phyloP scores from a whole-genome alignment of 1,140 invertebrate species.

The Bemisia tabaci region DNA sequence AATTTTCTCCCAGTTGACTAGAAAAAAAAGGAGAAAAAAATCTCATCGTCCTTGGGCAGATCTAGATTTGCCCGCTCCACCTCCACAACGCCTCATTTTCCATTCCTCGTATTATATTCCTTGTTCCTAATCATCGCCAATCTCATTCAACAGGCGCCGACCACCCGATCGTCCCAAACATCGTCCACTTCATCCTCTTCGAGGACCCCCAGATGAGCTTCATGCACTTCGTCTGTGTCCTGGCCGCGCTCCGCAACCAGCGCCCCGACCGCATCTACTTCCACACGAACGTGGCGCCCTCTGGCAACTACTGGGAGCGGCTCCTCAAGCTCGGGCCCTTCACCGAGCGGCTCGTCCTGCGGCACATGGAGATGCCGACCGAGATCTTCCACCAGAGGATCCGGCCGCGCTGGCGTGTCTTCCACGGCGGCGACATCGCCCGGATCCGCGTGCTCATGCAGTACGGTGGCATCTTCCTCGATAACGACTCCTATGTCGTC shows the following conservation, averaged over 20 bases:
- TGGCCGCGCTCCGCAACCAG: constrained; percentile 22
- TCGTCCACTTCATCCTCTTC: constrained; percentile 20
- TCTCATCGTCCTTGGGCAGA: too few species aligned
- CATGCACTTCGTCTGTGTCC: constrained; percentile 18
- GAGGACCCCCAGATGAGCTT: constrained; percentile 11
- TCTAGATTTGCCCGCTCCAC: too few species aligned
- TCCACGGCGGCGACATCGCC: constrained; percentile 20
- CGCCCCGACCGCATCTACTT: constrained; percentile 21
- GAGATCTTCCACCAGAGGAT: constrained; percentile 24
- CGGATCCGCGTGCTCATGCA: constrained; percentile 19
- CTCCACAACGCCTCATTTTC: too few species aligned
- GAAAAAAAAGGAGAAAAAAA: too few species aligned
- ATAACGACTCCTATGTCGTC: constrained; percentile 21
- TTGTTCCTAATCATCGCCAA: too few species aligned
- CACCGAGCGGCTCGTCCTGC: constrained; percentile 14
- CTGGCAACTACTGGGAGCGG: constrained; percentile 21
- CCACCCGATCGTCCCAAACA: constrained; percentile 23
- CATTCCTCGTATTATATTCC: too few species aligned
- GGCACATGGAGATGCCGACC: constrained; percentile 16
- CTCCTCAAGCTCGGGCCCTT: constrained; percentile 14
- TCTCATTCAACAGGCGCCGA: too few species aligned
- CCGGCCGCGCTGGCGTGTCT: constrained; percentile 10
- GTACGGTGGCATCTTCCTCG: constrained; percentile 23
- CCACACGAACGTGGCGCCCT: constrained; percentile 17
- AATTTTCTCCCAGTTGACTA: too few species aligned